Evolutionary conservation across 2,888 invertebrate species (phyloP).

Genomic region (Sinopyrophorus schimmeli): DNA sequence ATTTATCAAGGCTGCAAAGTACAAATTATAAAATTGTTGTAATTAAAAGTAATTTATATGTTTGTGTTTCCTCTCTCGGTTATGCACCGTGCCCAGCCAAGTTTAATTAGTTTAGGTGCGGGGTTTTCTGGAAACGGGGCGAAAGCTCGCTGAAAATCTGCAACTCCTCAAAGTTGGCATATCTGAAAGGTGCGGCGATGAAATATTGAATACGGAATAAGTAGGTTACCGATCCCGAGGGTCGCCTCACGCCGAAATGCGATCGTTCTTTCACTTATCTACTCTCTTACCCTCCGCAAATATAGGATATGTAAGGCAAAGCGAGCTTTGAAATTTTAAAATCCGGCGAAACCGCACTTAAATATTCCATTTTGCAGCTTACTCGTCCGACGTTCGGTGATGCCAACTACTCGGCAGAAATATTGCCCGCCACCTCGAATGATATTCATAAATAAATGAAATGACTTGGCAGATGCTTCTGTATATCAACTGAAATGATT

Average conservation of each 20-base stretch:
- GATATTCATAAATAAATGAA: constrained; percentile 37
- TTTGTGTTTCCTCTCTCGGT: constrained; percentile 48
- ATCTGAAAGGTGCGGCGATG: constrained; percentile 36
- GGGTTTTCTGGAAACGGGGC: constrained; percentile 27
- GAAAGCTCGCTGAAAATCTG: constrained; percentile 32
- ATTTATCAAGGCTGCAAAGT: constrained; percentile 55
- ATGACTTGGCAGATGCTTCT: constrained; percentile 34
- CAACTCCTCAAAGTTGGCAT: constrained; percentile 34
- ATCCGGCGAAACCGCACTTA: constrained; percentile 33
- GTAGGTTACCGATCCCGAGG: constrained; percentile 43
- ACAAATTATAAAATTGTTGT: constrained; percentile 57
- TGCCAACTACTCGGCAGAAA: constrained; percentile 32
- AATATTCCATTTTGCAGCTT: constrained; percentile 35
- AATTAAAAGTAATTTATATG: constrained; percentile 57
- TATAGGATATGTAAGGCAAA: constrained; percentile 35
- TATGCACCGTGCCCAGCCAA: constrained; percentile 52
- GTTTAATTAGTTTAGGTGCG: constrained; percentile 48
- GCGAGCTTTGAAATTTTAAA: constrained; percentile 34
- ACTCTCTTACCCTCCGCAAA: constrained; percentile 36
- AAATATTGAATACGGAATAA: constrained; percentile 44
- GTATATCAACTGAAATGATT: constrained; percentile 34
- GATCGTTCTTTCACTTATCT: constrained; percentile 43
- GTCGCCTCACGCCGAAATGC: constrained; percentile 39
- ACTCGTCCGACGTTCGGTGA: constrained; percentile 28
- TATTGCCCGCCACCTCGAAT: constrained; percentile 34